Conservation (phyloP, 2,113 vertebrate genomes). For the Orientallactaga bullata region DNA sequence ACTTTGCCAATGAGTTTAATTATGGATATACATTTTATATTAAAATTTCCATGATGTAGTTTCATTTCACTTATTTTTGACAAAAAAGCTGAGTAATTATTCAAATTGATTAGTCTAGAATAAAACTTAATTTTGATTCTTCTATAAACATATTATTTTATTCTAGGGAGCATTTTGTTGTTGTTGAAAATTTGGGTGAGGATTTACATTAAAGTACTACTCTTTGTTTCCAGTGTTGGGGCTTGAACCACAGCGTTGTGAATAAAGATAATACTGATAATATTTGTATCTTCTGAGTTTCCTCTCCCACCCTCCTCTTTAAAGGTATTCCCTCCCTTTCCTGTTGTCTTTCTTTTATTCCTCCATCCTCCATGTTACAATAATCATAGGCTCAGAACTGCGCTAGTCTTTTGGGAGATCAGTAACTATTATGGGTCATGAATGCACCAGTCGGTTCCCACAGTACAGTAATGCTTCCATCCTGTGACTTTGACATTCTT, state of each 20-base stretch:
- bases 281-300: conserved; percentile 15
- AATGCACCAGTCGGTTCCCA: too few species aligned
- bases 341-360: too few species aligned
- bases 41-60: not conserved
- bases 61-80: conserved; percentile 43
- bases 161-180: not conserved
- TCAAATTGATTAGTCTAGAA: not conserved
- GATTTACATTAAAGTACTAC: not conserved
- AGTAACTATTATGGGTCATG: too few species aligned
- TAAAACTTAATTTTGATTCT: not conserved
- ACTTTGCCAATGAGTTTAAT: conserved; percentile 29
- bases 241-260: not conserved
- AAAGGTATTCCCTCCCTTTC: not conserved
- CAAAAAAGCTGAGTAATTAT: not conserved
- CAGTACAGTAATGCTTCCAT: too few species aligned
- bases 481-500: too few species aligned
- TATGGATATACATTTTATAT: not conserved
- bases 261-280: not conserved
- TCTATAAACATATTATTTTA: not conserved
- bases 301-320: not conserved
- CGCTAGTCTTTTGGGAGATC: too few species aligned
- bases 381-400: too few species aligned
- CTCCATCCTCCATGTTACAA: too few species aligned
- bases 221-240: not conserved
- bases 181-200: not conserved